Conservation (phyloP, 2,888 invertebrate species). For the Prenolepis imparis region DNA sequence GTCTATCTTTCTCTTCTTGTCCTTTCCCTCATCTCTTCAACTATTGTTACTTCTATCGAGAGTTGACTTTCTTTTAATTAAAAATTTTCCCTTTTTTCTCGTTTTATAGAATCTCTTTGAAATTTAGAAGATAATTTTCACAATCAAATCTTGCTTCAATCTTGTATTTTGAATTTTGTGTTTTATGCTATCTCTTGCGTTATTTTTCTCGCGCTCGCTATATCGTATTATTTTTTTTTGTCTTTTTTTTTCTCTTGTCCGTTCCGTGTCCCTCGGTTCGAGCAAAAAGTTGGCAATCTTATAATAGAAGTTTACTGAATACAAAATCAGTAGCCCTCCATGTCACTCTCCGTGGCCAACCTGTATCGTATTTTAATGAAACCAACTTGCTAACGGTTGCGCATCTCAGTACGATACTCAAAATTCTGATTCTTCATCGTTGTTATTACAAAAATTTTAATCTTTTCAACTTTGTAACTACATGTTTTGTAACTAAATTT, state of each 20-base stretch:
- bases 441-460: conserved; percentile 14
- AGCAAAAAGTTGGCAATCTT: conserved; percentile 81
- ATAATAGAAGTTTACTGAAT: conserved; percentile 83
- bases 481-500: neutral
- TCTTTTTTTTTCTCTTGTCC: conserved; percentile 58
- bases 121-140: neutral
- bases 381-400: conserved; percentile 67
- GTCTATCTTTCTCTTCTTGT: conserved; percentile 55
- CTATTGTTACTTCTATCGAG: conserved; percentile 42
- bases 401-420: conserved; percentile 37
- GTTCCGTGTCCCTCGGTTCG: conserved; percentile 62
- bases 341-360: conserved; percentile 73
- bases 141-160: neutral
- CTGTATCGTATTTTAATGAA: conserved; percentile 79
- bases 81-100: conserved; percentile 11
- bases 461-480: neutral
- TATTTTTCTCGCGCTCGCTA: conserved; percentile 37
- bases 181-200: conserved; percentile 35
- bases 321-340: conserved; percentile 78
- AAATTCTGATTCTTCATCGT: conserved; percentile 1
- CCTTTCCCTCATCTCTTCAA: conserved; percentile 32
- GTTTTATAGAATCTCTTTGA: neutral
- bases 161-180: neutral
- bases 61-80: conserved; percentile 52
- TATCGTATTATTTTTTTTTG: conserved; percentile 57